A percentile compares a stretch with the other conserved stretches of the same genome.
These are phyloP conservation scores for Pseudochromis fuscus DNA, from an alignment of 2,797 vertebrate genomes.

Conservation along the genomic window DNA sequence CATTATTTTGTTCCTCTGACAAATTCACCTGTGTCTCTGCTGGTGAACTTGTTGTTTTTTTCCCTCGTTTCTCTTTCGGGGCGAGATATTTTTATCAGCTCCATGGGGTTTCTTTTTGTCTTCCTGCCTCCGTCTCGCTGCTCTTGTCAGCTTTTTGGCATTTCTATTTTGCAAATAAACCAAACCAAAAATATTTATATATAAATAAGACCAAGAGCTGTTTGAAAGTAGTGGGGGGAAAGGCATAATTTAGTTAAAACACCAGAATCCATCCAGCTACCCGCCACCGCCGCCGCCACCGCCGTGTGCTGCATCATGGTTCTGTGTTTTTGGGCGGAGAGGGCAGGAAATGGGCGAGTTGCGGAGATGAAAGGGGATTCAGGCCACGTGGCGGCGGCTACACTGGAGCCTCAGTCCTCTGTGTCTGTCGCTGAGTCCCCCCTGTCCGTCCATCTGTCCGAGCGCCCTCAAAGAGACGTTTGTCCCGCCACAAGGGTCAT, in stretches of 20 bases:
- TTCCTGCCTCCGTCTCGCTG: conserved; percentile 37
- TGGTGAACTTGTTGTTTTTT: conserved; percentile 56
- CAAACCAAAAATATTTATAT: conserved; percentile 47
- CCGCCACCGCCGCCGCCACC: too few species aligned
- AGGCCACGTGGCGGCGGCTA: conserved; percentile 52
- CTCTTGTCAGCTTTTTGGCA: conserved; percentile 68
- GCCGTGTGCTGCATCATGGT: conserved; percentile 40
- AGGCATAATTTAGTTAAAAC: neutral
- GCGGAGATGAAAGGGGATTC: conserved; percentile 53
- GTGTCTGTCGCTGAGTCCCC: conserved; percentile 73
- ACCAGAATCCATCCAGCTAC: neutral
- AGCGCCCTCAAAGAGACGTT: conserved; percentile 78
- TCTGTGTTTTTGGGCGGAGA: conserved; percentile 23
- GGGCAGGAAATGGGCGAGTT: conserved; percentile 54
- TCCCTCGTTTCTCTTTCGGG: conserved; percentile 61
- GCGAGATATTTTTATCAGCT: conserved; percentile 77
- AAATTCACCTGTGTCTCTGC: conserved; percentile 57
- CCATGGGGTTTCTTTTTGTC: conserved; percentile 69
- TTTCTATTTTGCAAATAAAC: conserved; percentile 54
- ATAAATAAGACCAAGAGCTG: conserved; percentile 38
- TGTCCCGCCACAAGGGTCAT: conserved; percentile 67
- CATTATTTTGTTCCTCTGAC: conserved; percentile 51
- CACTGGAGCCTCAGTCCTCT: conserved; percentile 75
- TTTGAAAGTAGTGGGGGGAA: conserved; percentile 31
- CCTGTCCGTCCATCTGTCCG: conserved; percentile 77